Conservation (phyloP, 2,113 vertebrate genomes). For the Mastomys coucha region DNA sequence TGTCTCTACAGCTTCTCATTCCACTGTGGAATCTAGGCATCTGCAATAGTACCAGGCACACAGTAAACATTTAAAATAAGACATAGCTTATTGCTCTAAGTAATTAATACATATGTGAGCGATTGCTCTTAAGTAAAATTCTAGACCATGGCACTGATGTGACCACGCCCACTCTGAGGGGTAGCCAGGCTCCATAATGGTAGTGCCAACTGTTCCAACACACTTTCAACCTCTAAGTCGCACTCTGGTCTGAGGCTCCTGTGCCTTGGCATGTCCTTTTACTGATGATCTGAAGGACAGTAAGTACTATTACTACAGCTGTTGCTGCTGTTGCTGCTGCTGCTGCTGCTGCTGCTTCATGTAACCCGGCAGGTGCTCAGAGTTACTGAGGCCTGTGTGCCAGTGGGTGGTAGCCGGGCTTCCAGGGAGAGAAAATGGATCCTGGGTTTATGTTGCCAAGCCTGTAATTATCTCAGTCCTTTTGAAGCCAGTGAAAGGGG, state of each 20-base stretch:
- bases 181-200: background rate
- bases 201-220: rapidly evolving
- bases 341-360: rapidly evolving
- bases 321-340: background rate
- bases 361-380: rapidly evolving
- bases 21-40: background rate
- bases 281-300: background rate
- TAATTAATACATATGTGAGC: background rate
- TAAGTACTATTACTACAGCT: too few species aligned
- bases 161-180: background rate
- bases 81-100: background rate
- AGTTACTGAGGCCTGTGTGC: too few species aligned
- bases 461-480: slow-evolving; percentile 19
- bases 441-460: background rate
- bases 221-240: background rate
- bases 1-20: background rate
- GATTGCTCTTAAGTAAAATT: background rate
- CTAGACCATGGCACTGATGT: background rate
- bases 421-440: background rate
- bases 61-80: background rate
- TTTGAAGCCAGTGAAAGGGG: slow-evolving; percentile 47
- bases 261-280: background rate
- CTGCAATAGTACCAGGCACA: background rate
- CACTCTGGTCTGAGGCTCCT: background rate
- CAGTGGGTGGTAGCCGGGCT: background rate